A percentile compares a stretch with the other conserved stretches of the same genome.
Evolutionary conservation across 2,113 vertebrate species (phyloP).

Genomic region (Trogon surrucura): DNA sequence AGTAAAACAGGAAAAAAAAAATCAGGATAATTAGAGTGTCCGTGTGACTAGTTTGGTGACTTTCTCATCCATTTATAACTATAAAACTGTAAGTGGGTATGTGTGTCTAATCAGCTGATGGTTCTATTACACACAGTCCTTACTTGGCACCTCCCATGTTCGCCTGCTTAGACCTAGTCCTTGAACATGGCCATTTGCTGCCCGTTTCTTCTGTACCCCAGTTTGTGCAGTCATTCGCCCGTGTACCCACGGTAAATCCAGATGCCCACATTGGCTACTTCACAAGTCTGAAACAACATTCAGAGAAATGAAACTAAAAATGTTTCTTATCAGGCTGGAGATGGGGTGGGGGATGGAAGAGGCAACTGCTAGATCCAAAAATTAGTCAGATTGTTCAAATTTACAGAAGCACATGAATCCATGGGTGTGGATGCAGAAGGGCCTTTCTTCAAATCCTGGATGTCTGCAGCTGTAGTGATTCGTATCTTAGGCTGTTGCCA

Average conservation of each 20-base stretch:
- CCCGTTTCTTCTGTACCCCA: neutral
- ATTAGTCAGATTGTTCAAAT: neutral
- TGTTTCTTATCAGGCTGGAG: neutral
- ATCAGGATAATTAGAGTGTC: neutral
- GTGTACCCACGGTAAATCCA: neutral
- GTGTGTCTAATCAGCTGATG: neutral
- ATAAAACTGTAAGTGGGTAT: neutral
- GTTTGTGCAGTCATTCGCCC: neutral
- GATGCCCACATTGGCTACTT: neutral
- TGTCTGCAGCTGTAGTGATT: neutral
- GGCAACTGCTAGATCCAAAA: neutral
- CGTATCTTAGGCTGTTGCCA: neutral
- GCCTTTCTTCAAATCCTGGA: neutral
- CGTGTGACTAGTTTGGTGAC: neutral
- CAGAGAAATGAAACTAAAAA: slow-evolving; percentile 40
- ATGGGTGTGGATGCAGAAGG: neutral
- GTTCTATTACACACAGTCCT: neutral
- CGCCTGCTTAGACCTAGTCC: neutral
- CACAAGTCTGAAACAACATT: neutral
- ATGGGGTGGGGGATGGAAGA: neutral
- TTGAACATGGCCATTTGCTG: neutral
- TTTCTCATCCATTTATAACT: neutral
- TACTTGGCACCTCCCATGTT: neutral
- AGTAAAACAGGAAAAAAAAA: neutral
- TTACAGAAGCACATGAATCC: neutral